Conservation (phyloP, 1,140 invertebrate species). For the Acyrthosiphon pisum region DNA sequence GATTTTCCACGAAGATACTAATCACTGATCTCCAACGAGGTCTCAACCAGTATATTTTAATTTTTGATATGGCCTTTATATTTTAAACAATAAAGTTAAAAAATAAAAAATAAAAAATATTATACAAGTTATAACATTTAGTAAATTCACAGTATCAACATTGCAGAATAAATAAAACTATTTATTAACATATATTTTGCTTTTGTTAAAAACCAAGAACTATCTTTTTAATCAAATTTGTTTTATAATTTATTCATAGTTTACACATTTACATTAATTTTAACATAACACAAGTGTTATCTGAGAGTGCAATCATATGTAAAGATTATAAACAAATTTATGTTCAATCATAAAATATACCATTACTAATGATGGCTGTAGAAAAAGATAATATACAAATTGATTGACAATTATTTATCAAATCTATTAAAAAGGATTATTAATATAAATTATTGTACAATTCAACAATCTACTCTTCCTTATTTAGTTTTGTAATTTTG, state of each 20-base stretch:
- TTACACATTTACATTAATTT: not conserved
- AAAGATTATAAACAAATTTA: too few relatives aligned
- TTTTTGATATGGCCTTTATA: not conserved
- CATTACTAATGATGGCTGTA: not conserved
- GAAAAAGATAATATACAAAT: not conserved
- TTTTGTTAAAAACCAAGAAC: not conserved
- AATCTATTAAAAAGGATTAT: not conserved
- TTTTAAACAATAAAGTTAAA: not conserved
- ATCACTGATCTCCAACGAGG: too few relatives aligned
- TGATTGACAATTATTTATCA: not conserved
- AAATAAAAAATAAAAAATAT: not conserved
- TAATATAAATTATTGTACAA: not conserved
- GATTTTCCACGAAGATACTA: too few relatives aligned
- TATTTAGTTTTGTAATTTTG: not conserved
- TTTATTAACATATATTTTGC: not conserved
- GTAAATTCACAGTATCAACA: not conserved
- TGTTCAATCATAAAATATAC: too few relatives aligned
- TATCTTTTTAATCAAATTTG: not conserved
- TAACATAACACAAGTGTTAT: not conserved
- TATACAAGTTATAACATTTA: not conserved
- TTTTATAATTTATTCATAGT: not conserved
- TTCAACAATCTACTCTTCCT: not conserved
- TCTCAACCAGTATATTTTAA: not conserved
- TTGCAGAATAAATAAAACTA: not conserved
- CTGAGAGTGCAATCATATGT: not conserved